Base-by-base conservation (phyloP, 92 coral and sea anemone species). In the Epizoanthus illoricatus region DNA sequence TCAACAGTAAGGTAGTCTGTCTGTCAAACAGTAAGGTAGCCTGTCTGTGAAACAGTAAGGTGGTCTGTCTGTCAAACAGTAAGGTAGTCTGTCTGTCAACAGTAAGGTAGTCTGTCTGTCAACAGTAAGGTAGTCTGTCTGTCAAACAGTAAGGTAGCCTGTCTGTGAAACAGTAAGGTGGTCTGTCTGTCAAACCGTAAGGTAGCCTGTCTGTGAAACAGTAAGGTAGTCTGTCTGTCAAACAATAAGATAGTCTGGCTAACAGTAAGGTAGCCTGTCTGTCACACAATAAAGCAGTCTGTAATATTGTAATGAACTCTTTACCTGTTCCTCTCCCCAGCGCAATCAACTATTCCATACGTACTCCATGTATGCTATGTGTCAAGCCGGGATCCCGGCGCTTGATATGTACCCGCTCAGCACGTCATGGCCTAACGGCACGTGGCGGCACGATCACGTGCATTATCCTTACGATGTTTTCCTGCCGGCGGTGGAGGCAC, bases 311-410 rank as follows among this genome's bases (percentile, higher is more conserved):
- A 28, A 28, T 28, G 2, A 28, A 52, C 56, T 52, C 56, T 15
- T 52, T 52, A 7, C 12, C 12, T 52, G 12, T 52, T 13, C 15
- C 56, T 52, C 10, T 52, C 56, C 56, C 57, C 81, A 76, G 81
- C 54, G 81, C 43, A 76, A 76, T 42, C 81, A 76, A 16, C 57
- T 76, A 39, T 76, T 76, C 68, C 68, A 76, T 69, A 76, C 62
- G 71, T 76, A 78, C 82, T 78, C 82, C 59, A 78, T 78, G 82
- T 42, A 78, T 45, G 82, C 82, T 49, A 78, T 78, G 82, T 78
- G 82, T 42, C 64, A 63, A 70, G 82, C 82, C 0, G 82, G 71
- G 11, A 78, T 78, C 19, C 82, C 82, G 8, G 52, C 71, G 15
- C 82, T 78, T 5, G 82, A 78, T n/a, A 78, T 78, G 82, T 64